Conservation (phyloP, 23 tunicate genomes). For the Diplosoma virens region DNA sequence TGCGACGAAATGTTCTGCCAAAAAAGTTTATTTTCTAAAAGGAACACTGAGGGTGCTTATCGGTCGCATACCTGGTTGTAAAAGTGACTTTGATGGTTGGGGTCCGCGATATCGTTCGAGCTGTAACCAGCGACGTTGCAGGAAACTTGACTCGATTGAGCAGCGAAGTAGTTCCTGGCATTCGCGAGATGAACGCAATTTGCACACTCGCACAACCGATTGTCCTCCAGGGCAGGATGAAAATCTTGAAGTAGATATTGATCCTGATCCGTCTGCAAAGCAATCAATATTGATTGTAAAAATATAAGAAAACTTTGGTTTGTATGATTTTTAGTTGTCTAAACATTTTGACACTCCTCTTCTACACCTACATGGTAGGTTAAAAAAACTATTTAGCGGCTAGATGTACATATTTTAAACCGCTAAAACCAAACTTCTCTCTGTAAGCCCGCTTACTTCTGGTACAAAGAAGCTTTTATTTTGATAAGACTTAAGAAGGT, state of each 20-base stretch:
- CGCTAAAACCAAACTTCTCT: too few relatives aligned
- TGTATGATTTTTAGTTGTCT: too few relatives aligned
- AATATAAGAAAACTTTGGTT: too few relatives aligned
- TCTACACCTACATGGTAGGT: too few relatives aligned
- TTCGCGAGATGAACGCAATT: slow-evolving; percentile 42
- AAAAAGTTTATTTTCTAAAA: background rate
- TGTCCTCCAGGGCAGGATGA: background rate
- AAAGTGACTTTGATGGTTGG: background rate
- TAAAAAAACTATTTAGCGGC: too few relatives aligned
- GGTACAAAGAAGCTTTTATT: too few relatives aligned
- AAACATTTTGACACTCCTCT: too few relatives aligned
- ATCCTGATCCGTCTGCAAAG: too few relatives aligned
- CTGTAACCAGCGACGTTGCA: slow-evolving; percentile 1
- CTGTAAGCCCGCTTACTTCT: too few relatives aligned
- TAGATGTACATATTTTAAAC: too few relatives aligned
- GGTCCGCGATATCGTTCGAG: slow-evolving; percentile 1
- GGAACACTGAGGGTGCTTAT: background rate
- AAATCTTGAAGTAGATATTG: background rate
- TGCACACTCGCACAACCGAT: slow-evolving; percentile 40
- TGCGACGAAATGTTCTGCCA: slow-evolving; percentile 20
- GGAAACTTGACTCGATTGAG: slow-evolving; percentile 36
- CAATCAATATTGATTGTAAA: too few relatives aligned
- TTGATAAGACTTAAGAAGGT: background rate
- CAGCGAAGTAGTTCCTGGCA: slow-evolving; percentile 44
- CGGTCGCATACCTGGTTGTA: slow-evolving; percentile 42